Conservation (phyloP, 2,113 vertebrate species). For the Anas platyrhynchos region DNA sequence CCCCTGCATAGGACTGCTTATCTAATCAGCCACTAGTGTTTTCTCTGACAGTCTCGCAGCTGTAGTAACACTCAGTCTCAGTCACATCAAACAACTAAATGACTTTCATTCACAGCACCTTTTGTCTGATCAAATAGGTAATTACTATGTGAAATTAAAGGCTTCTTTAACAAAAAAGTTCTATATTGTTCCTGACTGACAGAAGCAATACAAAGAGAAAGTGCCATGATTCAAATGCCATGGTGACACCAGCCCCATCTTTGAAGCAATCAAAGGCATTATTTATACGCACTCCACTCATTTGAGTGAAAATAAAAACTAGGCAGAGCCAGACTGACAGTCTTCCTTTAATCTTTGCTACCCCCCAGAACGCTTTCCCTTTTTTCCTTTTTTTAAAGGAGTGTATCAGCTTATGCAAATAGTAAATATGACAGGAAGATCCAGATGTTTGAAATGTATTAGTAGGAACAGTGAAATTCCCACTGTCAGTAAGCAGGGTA, state of each 20-base stretch:
- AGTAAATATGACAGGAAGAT: conserved; percentile 14
- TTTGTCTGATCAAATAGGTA: conserved; percentile 79
- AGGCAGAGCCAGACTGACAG: conserved; percentile 64
- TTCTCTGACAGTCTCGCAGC: conserved; percentile 63
- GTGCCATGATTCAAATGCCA: background rate
- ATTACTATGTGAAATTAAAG: conserved; percentile 76
- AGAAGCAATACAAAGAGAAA: conserved; percentile 66
- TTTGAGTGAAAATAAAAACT: conserved; percentile 42
- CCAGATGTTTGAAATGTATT: background rate
- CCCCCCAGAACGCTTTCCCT: background rate
- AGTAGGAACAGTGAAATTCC: background rate
- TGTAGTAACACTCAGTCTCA: conserved; percentile 63
- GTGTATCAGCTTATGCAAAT: conserved; percentile 14
- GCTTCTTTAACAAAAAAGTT: conserved; percentile 69
- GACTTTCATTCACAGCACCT: conserved; percentile 68
- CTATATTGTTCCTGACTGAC: conserved; percentile 70
- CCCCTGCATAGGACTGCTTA: background rate
- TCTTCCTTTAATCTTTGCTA: conserved; percentile 64
- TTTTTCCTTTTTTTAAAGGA: background rate
- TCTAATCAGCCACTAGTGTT: conserved; percentile 65
- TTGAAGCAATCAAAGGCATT: conserved; percentile 70
- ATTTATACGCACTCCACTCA: conserved; percentile 53
- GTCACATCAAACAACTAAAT: conserved; percentile 71
- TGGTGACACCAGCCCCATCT: conserved; percentile 51
- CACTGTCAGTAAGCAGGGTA: background rate